Conservation (phyloP, 2,888 invertebrate genomes). For the Ichneumoninae sp. region DNA sequence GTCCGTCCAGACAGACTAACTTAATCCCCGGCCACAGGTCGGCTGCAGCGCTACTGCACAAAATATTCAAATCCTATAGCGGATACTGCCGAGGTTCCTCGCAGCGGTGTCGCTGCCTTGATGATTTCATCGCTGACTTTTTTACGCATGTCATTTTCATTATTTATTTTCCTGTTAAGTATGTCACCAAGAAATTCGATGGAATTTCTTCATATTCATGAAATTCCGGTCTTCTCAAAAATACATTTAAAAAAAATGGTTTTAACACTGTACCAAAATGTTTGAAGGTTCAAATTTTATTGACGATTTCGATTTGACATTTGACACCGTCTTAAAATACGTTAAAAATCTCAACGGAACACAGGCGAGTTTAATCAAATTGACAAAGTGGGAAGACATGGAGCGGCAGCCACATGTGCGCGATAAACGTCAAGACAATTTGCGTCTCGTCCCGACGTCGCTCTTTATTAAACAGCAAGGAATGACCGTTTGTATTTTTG, state of each 20-base stretch:
- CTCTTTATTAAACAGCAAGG: conserved; percentile 18
- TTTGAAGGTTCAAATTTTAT: not conserved
- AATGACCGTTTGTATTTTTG: conserved; percentile 55
- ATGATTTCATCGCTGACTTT: not conserved
- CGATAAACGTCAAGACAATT: conserved; percentile 2
- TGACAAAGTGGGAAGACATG: not conserved
- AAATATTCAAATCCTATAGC: conserved; percentile 42
- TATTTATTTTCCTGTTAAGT: not conserved
- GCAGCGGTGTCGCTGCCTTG: conserved; percentile 1
- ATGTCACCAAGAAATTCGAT: not conserved
- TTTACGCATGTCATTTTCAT: not conserved
- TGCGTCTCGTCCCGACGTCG: conserved; percentile 3
- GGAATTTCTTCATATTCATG: not conserved
- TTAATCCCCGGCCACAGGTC: conserved; percentile 33
- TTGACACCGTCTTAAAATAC: not conserved
- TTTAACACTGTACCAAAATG: not conserved
- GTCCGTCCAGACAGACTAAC: conserved; percentile 46
- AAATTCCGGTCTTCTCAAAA: not conserved
- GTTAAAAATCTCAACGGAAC: conserved; percentile 4
- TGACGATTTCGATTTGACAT: not conserved
- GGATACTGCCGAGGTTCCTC: conserved; percentile 1
- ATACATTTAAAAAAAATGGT: not conserved
- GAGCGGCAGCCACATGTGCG: not conserved
- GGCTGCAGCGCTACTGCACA: conserved; percentile 38
- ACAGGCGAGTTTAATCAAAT: not conserved